phyloP scores from a whole-genome alignment of 2,797 vertebrate genomes.

The Botia kubotai region DNA sequence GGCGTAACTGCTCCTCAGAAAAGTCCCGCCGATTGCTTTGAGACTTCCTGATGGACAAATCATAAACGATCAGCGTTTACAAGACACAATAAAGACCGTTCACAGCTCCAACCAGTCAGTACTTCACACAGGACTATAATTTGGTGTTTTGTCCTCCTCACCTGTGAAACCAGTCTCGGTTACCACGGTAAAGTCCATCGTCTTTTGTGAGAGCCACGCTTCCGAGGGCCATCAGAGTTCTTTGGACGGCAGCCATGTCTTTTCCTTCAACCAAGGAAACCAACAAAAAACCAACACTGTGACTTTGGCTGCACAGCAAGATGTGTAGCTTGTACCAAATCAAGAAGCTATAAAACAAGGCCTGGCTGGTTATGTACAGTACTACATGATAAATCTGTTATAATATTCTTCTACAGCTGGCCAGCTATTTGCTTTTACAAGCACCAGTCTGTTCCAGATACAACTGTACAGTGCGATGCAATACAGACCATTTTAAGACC shows the following conservation, averaged over 20 bases:
- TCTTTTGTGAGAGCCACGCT: conserved; percentile 94
- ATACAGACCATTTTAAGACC: no score
- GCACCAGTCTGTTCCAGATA: neutral
- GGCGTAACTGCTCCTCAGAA: conserved; percentile 93
- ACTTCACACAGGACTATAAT: neutral
- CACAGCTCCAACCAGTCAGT: conserved; percentile 13
- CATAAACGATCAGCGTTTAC: conserved; percentile 6
- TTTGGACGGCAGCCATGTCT: conserved; percentile 96
- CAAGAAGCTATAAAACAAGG: neutral
- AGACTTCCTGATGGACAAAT: conserved; percentile 84
- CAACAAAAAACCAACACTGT: neutral
- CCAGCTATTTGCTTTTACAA: conserved; percentile 18
- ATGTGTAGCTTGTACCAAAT: neutral
- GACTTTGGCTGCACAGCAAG: neutral
- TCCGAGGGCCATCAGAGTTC: conserved; percentile 94
- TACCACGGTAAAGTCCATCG: conserved; percentile 92
- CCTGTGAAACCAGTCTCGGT: conserved; percentile 96
- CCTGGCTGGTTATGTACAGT: neutral
- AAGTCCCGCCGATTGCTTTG: conserved; percentile 92
- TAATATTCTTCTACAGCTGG: no score
- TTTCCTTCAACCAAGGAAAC: conserved; percentile 80
- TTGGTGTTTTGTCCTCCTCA: conserved; percentile 64
- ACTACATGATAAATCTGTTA: no score
- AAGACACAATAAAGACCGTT: conserved; percentile 10
- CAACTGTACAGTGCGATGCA: no score